These are phyloP conservation scores for Limnephilus rhombicus DNA, from an alignment of 2,888 invertebrate genomes.

Conservation along the genomic window DNA sequence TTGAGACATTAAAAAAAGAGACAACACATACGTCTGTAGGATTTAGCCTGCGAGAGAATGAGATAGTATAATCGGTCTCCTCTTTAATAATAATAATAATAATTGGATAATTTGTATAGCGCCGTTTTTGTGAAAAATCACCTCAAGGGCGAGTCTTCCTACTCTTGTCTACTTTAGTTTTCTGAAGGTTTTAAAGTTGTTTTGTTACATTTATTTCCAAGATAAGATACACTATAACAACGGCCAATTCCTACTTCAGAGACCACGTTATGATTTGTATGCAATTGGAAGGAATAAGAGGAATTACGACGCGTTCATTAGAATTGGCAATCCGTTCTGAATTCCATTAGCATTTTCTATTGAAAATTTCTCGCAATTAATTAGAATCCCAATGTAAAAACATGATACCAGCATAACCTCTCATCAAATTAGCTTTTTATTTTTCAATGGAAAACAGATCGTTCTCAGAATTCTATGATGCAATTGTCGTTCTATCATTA, in stretches of 20 bases:
- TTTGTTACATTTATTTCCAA: neutral
- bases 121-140: too few species aligned
- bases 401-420: neutral
- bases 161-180: too few species aligned
- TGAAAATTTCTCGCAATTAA: neutral
- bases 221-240: neutral
- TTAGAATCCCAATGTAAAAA: neutral
- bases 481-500: neutral
- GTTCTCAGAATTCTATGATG: neutral
- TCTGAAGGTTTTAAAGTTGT: neutral
- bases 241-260: neutral
- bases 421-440: neutral
- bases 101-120: too few species aligned
- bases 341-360: neutral
- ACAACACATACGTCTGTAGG: too few species aligned
- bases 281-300: neutral
- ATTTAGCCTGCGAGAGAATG: too few species aligned
- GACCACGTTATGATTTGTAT: neutral
- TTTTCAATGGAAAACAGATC: neutral
- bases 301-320: neutral
- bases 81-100: too few species aligned
- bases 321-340: neutral
- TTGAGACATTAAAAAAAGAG: too few species aligned
- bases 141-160: too few species aligned
- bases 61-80: too few species aligned